A percentile compares a stretch with the other conserved stretches of the same genome.
These are phyloP conservation scores for Phymorhynchus buccinoides DNA, from an alignment of 1,140 invertebrate genomes.

Conservation along the genomic window DNA sequence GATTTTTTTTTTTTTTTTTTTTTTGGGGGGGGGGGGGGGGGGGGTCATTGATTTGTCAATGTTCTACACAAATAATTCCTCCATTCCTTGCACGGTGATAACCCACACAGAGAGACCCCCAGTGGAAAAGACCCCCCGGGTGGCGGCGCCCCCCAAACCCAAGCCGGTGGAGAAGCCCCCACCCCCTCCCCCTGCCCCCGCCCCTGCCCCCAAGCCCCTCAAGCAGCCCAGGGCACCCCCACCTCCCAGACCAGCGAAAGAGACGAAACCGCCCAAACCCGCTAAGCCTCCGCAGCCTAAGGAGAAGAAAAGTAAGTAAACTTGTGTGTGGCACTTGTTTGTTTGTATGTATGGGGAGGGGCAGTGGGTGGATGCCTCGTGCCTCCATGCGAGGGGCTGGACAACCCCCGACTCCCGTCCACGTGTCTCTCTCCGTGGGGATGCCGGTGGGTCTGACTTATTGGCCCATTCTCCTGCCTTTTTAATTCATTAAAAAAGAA, in stretches of 20 bases:
- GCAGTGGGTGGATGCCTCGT: not conserved
- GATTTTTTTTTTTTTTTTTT: too few species aligned
- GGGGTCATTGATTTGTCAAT: too few species aligned
- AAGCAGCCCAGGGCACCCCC: conserved; percentile 11
- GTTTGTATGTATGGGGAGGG: not conserved
- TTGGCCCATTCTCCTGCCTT: too few species aligned
- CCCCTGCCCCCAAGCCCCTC: not conserved
- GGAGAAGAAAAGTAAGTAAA: conserved; percentile 30
- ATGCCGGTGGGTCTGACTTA: too few species aligned
- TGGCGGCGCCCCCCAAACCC: conserved; percentile 5
- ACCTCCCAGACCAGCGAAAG: conserved; percentile 9
- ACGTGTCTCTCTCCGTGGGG: too few species aligned
- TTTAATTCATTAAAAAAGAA: too few species aligned
- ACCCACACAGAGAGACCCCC: not conserved
- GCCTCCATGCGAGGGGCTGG: too few species aligned
- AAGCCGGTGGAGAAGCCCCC: conserved; percentile 6
- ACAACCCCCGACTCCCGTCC: too few species aligned
- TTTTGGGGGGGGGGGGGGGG: too few species aligned
- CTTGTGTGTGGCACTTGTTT: not conserved
- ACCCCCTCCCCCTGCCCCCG: not conserved
- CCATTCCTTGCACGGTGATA: too few species aligned
- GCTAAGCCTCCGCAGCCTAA: conserved; percentile 15
- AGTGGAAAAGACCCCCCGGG: conserved; percentile 9
- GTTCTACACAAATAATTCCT: too few species aligned
- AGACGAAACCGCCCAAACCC: not conserved